phyloP scores from a whole-genome alignment of 2,113 vertebrate genomes.

The Pseudorasbora parva region DNA sequence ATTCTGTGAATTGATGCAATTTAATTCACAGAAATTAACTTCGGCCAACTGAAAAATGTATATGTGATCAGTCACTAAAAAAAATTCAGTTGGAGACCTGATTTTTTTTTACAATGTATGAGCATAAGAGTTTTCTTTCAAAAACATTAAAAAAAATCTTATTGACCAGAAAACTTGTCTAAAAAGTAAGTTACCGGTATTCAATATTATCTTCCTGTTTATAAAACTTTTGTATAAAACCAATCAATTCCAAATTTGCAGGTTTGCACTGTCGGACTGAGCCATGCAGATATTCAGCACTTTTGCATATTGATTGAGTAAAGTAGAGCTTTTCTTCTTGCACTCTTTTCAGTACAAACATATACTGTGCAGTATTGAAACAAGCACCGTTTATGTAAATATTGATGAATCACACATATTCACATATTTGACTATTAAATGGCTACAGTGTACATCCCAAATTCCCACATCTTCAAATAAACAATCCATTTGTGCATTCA shows the following conservation, averaged over 20 bases:
- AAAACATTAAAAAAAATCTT: no score
- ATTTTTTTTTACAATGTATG: no score
- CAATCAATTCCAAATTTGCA: not conserved
- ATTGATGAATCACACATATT: not conserved
- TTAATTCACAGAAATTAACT: no score
- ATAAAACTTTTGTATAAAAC: not conserved
- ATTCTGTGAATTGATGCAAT: no score
- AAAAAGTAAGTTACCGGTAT: not conserved
- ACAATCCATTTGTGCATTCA: not conserved
- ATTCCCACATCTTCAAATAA: not conserved
- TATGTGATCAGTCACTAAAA: no score
- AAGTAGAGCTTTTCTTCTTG: no score
- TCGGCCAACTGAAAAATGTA: no score
- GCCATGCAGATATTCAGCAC: not conserved
- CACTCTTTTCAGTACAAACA: not conserved
- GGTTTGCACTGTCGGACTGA: not conserved
- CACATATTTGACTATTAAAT: not conserved
- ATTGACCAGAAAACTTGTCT: not conserved
- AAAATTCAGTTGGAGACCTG: no score
- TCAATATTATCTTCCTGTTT: not conserved
- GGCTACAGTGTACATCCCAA: not conserved
- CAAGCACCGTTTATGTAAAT: not conserved
- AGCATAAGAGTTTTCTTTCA: not conserved
- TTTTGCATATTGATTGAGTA: not conserved
- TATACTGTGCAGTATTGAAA: not conserved